A percentile compares a stretch with the other conserved stretches of the same genome.
Evolutionary conservation across 2,797 vertebrate species (phyloP).

Genomic region (Tapirus indicus): DNA sequence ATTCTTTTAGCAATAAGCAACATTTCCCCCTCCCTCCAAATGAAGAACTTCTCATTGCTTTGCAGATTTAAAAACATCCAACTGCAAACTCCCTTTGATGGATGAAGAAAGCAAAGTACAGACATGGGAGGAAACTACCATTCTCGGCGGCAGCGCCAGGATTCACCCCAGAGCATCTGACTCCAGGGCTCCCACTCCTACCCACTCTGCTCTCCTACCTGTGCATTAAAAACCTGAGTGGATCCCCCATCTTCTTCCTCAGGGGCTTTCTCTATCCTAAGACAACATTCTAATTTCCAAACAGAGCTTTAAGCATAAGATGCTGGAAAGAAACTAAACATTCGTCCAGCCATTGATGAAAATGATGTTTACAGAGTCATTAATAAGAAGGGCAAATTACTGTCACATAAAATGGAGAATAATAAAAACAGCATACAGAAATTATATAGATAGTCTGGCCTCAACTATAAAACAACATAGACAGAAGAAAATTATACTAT

Average conservation of each 20-base stretch:
- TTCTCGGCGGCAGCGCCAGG: neutral
- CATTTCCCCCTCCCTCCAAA: constrained; percentile 53
- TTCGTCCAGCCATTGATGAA: neutral
- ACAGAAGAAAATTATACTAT: neutral
- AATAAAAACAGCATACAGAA: neutral
- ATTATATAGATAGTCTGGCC: neutral
- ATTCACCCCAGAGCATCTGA: neutral
- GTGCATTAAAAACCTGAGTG: no score
- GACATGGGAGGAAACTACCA: neutral
- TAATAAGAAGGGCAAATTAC: neutral
- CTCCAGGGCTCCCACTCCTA: neutral
- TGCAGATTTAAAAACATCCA: constrained; percentile 35
- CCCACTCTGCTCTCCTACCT: neutral
- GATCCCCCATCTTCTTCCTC: neutral
- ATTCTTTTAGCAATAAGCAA: constrained; percentile 7
- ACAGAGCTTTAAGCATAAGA: neutral
- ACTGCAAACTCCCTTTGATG: constrained; percentile 63
- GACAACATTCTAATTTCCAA: neutral
- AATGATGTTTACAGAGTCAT: neutral
- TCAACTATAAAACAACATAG: neutral
- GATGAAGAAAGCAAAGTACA: neutral
- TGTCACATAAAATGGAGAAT: neutral
- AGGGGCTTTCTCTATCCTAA: neutral
- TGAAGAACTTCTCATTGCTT: constrained; percentile 65
- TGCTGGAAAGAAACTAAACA: neutral